Evolutionary conservation across 2,888 invertebrate genomes (phyloP), one percentile per base, ranked within the genome.

Genomic region (Parnassius glacialis): DNA sequence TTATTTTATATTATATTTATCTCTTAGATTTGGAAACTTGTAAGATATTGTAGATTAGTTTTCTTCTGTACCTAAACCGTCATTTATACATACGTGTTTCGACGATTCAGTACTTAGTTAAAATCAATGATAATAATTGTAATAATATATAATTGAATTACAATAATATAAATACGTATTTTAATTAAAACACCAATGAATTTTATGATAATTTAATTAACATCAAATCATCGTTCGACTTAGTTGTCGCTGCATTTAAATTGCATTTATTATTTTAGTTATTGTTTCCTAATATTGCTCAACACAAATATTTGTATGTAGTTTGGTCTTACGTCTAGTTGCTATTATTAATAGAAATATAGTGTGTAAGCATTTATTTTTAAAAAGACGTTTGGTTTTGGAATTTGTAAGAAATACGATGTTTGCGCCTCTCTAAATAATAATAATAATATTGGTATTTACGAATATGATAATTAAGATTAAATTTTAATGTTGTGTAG

Each of bases 101-200:
- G 55, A 47, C 54, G 61, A 62, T 62, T 57, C 55, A 55, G 42
- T 53, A 58, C 48, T 43, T 61, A 64, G 64, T 68, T 61, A 58
- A 59, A 52, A 60, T 62, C 48, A 57, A 64, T 61, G 44, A 54
- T 61, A 65, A 52, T 34, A 34, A 34, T 34, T 34, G 0, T 34
- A 34, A 34, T 34, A 34, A 34, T 34, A 34, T 34, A 34, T 34
- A 34, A 34, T 34, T 34, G 34, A 34, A 34, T 34, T 34, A 7
- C 7, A 34, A 34, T 62, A 63, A 64, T 55, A 48, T 64, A 65
- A 57, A 42, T 51, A 57, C 54, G 65, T 72, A 72, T 64, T 61
- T 61, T 74, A 74, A 67, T 69, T 71, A 67, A 73, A 74, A 78
- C 81, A 88, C 87, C 89, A 89, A 90, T 88, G 86, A 89, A 78